Percentiles rank a stretch among this genome's conserved stretches.
Conservation (phyloP, 2,113 vertebrate genomes). For the Calidris pygmaea region DNA sequence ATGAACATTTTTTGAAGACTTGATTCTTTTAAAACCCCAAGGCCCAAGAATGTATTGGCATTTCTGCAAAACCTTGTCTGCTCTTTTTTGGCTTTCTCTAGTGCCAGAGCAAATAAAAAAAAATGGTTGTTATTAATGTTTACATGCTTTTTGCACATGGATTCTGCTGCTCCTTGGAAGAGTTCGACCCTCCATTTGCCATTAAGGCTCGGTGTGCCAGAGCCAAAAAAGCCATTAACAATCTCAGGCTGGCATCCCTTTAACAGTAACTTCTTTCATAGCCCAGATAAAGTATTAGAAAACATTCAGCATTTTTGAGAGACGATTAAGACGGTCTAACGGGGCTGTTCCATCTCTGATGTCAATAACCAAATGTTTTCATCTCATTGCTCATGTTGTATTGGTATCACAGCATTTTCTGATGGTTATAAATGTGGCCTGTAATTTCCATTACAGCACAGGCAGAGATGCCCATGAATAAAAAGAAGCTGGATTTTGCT, state of each 20-base stretch:
- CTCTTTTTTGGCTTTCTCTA: neutral
- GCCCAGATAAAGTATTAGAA: neutral
- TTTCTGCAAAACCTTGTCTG: neutral
- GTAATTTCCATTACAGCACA: neutral
- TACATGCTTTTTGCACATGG: neutral
- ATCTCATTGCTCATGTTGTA: neutral
- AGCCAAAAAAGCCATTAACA: neutral
- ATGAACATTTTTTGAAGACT: neutral
- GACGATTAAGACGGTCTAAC: neutral
- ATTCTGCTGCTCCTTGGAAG: neutral
- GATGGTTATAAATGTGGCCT: neutral
- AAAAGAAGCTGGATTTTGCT: neutral
- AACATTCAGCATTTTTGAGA: neutral
- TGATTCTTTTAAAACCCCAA: neutral
- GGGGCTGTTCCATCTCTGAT: neutral
- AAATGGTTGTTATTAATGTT: neutral
- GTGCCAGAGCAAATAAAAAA: neutral
- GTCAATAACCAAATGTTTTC: neutral
- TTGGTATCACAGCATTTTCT: neutral
- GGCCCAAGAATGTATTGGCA: neutral
- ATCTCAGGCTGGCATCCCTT: neutral
- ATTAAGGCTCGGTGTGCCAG: neutral
- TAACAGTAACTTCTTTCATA: neutral
- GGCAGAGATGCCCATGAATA: neutral
- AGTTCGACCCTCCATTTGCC: neutral